These are phyloP conservation scores for Melanostoma mellinum DNA, from an alignment of 2,888 invertebrate species.

Conservation along the genomic window DNA sequence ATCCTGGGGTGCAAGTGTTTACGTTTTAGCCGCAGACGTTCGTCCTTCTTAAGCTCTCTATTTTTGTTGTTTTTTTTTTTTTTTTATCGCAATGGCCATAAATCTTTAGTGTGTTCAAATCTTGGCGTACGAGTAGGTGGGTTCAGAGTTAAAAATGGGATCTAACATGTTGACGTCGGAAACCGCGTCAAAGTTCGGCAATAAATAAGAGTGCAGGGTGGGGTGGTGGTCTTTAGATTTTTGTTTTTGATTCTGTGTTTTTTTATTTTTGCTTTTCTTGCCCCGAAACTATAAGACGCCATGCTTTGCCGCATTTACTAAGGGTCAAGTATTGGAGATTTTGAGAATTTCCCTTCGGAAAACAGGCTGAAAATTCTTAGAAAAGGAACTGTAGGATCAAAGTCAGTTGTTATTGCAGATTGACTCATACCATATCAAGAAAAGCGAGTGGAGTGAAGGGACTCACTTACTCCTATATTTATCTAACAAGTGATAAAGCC, in stretches of 20 bases:
- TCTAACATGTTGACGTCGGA: constrained; percentile 69
- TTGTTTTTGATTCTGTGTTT: constrained; percentile 2
- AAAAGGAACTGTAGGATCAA: too few species aligned
- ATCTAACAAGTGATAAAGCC: too few species aligned
- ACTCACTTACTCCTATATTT: too few species aligned
- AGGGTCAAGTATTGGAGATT: constrained; percentile 8
- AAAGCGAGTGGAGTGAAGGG: too few species aligned
- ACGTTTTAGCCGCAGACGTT: constrained; percentile 68
- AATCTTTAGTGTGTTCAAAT: constrained; percentile 60
- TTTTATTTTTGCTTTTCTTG: constrained; percentile 22
- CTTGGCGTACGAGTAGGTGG: constrained; percentile 53
- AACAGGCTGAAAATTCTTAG: too few species aligned
- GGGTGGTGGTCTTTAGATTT: constrained; percentile 2
- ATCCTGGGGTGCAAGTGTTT: constrained; percentile 62
- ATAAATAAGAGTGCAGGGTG: constrained; percentile 63
- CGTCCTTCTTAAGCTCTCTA: constrained; percentile 57
- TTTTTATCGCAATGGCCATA: constrained; percentile 69
- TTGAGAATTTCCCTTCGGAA: neutral
- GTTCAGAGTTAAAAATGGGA: constrained; percentile 68
- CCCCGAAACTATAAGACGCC: constrained; percentile 46
- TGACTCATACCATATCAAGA: too few species aligned
- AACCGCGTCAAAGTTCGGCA: constrained; percentile 71
- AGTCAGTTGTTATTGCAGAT: too few species aligned
- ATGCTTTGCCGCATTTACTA: constrained; percentile 18
- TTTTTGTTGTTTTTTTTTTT: constrained; percentile 20